Conservation (phyloP, 2,888 invertebrate genomes). For the Orthosia incerta region DNA sequence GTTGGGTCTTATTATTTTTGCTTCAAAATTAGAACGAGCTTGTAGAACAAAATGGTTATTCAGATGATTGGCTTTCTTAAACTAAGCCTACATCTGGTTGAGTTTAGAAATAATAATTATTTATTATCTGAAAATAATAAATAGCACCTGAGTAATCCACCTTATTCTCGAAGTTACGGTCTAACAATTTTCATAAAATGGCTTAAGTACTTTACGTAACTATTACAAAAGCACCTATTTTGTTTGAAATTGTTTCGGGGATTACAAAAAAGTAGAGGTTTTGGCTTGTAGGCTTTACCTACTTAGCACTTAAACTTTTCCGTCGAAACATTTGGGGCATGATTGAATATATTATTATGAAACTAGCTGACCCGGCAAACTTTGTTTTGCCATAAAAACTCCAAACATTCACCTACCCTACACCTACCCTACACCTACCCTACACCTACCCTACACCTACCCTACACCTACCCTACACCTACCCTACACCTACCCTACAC, state of each 20-base stretch:
- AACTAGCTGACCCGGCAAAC: no score
- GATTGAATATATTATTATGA: not conserved
- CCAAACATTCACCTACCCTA: no score
- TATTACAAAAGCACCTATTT: not conserved
- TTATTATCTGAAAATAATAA: slow-evolving; percentile 16
- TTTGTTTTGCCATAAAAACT: no score
- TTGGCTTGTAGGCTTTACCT: not conserved
- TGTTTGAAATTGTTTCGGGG: slow-evolving; percentile 1
- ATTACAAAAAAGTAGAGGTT: slow-evolving; percentile 19
- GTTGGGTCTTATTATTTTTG: slow-evolving; percentile 16
- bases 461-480: no score
- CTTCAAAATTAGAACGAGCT: not conserved
- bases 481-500: no score
- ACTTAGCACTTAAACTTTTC: slow-evolving; percentile 16
- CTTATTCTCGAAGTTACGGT: not conserved
- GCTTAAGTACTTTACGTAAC: slow-evolving; percentile 25
- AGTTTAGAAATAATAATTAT: slow-evolving; percentile 20
- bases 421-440: no score
- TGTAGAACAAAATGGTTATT: slow-evolving; percentile 11
- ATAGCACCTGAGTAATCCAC: slow-evolving; percentile 4
- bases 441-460: no score
- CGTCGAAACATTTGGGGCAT: not conserved
- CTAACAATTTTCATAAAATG: slow-evolving; percentile 10
- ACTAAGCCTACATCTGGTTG: slow-evolving; percentile 5
- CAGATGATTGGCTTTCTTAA: slow-evolving; percentile 8